These are phyloP conservation scores for Trichopria drosophilae DNA, from an alignment of 2,888 invertebrate species.

Conservation along the genomic window DNA sequence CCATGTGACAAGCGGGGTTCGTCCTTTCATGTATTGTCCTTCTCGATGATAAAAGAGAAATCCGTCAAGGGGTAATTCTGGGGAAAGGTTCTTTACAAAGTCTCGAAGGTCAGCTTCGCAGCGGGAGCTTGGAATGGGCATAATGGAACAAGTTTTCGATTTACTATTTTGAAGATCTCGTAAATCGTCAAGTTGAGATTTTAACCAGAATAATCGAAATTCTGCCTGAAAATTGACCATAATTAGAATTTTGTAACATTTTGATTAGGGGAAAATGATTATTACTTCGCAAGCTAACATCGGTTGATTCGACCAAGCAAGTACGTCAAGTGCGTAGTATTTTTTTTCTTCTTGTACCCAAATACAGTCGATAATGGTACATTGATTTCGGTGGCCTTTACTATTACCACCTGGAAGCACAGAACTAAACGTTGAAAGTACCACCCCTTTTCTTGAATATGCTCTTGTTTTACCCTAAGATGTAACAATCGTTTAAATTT, in stretches of 20 bases:
- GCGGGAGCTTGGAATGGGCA: constrained; percentile 60
- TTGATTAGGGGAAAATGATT: constrained; percentile 4
- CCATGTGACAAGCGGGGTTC: constrained; percentile 90
- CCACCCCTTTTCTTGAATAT: constrained; percentile 68
- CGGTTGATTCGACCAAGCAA: constrained; percentile 77
- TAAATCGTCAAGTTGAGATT: constrained; percentile 70
- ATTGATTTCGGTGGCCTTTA: constrained; percentile 54
- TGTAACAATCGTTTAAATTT: not conserved
- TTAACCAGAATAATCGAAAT: constrained; percentile 84
- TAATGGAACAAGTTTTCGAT: constrained; percentile 56
- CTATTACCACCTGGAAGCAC: constrained; percentile 73
- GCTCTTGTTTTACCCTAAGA: constrained; percentile 70
- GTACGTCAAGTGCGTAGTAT: constrained; percentile 80
- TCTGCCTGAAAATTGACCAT: constrained; percentile 66
- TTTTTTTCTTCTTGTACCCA: constrained; percentile 65
- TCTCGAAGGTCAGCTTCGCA: constrained; percentile 61
- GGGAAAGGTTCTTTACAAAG: constrained; percentile 52
- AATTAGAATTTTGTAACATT: constrained; percentile 7
- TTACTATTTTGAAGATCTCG: constrained; percentile 56
- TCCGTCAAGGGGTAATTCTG: constrained; percentile 72
- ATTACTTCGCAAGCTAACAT: constrained; percentile 75
- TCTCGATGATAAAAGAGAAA: constrained; percentile 87
- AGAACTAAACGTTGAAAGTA: constrained; percentile 57
- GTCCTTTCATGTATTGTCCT: constrained; percentile 75
- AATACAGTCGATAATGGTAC: constrained; percentile 83